Conservation (phyloP, 2,113 vertebrate species). For the Naja naja region DNA sequence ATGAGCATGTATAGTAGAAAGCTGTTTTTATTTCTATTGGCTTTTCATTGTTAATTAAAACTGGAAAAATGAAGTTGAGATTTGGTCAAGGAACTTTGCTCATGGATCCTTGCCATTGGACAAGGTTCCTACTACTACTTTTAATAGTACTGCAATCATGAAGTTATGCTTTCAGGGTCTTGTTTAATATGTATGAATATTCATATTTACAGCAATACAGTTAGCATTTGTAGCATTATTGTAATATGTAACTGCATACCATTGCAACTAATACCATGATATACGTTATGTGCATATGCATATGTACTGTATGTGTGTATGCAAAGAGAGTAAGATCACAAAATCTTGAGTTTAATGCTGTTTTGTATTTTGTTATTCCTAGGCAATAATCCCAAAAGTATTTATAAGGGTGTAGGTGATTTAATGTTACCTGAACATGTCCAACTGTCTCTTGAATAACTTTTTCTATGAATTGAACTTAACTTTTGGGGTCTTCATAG, state of each 20-base stretch:
- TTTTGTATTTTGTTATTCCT: neutral
- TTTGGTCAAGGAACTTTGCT: neutral
- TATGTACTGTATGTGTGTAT: neutral
- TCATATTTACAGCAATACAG: neutral
- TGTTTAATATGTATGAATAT: conserved; percentile 16
- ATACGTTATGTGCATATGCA: neutral
- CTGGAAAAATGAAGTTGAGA: neutral
- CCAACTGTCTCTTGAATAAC: neutral
- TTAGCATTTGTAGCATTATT: neutral
- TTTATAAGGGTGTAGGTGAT: neutral
- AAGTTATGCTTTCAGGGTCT: neutral
- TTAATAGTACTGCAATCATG: neutral
- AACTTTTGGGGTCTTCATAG: neutral
- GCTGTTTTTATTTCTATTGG: neutral
- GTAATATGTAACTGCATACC: neutral
- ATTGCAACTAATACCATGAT: neutral
- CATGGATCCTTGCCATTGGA: neutral
- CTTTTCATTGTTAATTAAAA: neutral
- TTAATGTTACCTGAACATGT: neutral
- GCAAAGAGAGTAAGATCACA: neutral
- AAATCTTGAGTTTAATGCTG: neutral
- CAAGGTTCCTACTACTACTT: neutral
- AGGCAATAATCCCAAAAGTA: neutral
- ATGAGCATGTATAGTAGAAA: neutral
- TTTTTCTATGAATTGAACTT: neutral